Percentiles rank a stretch among this genome's conserved stretches.
Conservation (phyloP, 1,140 invertebrate genomes). For the Doryteuthis pealeii region DNA sequence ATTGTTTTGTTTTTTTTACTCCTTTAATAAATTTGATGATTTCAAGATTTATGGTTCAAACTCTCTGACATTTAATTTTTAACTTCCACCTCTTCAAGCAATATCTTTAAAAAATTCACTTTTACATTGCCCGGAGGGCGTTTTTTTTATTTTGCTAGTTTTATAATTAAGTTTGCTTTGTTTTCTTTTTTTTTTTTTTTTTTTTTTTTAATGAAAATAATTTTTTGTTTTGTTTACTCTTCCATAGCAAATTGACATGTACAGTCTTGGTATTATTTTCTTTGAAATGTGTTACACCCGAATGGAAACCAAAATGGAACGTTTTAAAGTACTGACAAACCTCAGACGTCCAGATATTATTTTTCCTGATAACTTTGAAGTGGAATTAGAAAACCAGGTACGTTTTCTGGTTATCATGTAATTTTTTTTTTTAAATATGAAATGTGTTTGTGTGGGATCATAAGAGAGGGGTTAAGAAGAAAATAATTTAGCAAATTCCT, state of each 20-base stretch:
- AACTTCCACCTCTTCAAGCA: no score
- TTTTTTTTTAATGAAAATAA: neutral
- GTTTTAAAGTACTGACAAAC: conserved; percentile 74
- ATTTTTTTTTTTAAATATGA: neutral
- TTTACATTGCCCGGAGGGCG: no score
- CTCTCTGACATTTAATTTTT: no score
- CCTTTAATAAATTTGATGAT: no score
- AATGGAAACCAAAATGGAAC: conserved; percentile 84
- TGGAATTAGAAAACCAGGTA: conserved; percentile 53
- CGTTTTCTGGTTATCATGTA: neutral
- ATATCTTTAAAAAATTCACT: no score
- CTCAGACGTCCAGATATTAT: conserved; percentile 70
- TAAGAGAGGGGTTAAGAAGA: neutral
- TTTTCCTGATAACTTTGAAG: conserved; percentile 69
- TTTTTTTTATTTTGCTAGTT: no score
- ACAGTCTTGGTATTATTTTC: conserved; percentile 61
- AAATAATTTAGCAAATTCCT: neutral
- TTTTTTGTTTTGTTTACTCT: conserved; percentile 15
- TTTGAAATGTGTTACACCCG: conserved; percentile 82
- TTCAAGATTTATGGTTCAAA: no score
- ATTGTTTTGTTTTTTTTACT: no score
- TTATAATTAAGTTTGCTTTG: no score
- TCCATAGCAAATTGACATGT: conserved; percentile 83
- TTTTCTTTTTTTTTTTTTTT: no score
- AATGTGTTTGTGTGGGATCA: neutral